These are phyloP conservation scores for Hyles euphorbiae DNA, from an alignment of 1,140 invertebrate species.

Conservation along the genomic window DNA sequence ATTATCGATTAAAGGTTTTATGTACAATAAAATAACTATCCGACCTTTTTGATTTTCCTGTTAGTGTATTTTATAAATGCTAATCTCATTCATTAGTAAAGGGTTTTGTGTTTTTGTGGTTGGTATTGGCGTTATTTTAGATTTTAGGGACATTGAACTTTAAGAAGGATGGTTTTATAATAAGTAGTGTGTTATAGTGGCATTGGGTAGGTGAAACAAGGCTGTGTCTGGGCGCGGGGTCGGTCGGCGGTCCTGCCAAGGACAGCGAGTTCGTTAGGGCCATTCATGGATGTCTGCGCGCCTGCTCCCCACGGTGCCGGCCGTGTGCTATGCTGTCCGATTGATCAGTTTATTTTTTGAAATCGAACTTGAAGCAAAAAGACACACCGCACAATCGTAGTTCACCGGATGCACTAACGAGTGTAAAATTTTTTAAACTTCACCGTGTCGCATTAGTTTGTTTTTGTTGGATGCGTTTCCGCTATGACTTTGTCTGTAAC, in stretches of 20 bases:
- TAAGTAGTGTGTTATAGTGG: too few species aligned
- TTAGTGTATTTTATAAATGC: background rate
- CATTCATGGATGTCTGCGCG: constrained; percentile 65
- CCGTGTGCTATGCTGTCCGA: constrained; percentile 52
- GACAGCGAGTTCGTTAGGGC: constrained; percentile 68
- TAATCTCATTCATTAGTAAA: too few species aligned
- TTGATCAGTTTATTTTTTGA: constrained; percentile 59
- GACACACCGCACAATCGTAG: constrained; percentile 55
- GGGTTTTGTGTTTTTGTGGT: too few species aligned
- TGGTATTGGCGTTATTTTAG: too few species aligned
- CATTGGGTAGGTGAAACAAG: background rate
- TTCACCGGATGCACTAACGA: constrained; percentile 73
- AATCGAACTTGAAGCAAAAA: constrained; percentile 54
- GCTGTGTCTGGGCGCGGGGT: constrained; percentile 21
- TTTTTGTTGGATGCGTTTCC: constrained; percentile 56
- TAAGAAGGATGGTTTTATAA: too few species aligned
- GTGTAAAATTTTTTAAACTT: constrained; percentile 59
- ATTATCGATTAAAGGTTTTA: constrained; percentile 8
- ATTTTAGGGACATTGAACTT: too few species aligned
- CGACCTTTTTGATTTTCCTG: constrained; percentile 9
- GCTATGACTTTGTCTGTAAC: constrained; percentile 35
- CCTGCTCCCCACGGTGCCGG: constrained; percentile 37
- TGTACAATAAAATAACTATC: too few species aligned
- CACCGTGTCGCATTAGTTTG: constrained; percentile 45
- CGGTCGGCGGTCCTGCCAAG: constrained; percentile 52